phyloP scores from a whole-genome alignment of 2,888 invertebrate genomes.

The Plagiodera versicolora region DNA sequence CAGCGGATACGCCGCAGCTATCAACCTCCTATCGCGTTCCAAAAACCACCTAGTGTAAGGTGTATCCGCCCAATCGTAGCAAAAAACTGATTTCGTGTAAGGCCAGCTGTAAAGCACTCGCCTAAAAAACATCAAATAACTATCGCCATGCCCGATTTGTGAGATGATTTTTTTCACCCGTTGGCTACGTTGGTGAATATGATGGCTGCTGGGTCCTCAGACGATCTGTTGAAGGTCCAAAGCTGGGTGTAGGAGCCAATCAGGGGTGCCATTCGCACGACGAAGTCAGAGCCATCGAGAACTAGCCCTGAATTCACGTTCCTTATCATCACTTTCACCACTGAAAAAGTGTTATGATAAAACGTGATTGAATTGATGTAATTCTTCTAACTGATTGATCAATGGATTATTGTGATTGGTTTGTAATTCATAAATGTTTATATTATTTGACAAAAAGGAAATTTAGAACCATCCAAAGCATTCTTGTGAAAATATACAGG shows the following conservation, averaged over 20 bases:
- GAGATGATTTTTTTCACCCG: neutral
- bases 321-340: constrained; percentile 7
- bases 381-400: no score
- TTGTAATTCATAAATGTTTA: no score
- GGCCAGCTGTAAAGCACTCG: constrained; percentile 1
- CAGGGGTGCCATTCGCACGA: constrained; percentile 2
- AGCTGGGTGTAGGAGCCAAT: neutral
- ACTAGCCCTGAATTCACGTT: constrained; percentile 4
- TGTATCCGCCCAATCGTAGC: constrained; percentile 5
- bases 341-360: neutral
- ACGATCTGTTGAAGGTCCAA: neutral
- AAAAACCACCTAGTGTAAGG: neutral
- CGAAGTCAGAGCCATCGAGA: constrained; percentile 6
- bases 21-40: neutral
- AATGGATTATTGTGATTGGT: no score
- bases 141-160: no score
- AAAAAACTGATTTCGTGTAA: constrained; percentile 1
- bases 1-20: neutral
- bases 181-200: constrained; percentile 8
- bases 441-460: no score
- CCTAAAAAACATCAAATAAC: neutral
- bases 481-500: no score
- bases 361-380: no score
- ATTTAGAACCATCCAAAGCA: no score
- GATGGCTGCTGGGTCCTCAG: neutral